Evolutionary conservation across 2,797 vertebrate species (phyloP), one percentile per base, ranked within the genome.

Genomic region (Cirrhinus molitorella): DNA sequence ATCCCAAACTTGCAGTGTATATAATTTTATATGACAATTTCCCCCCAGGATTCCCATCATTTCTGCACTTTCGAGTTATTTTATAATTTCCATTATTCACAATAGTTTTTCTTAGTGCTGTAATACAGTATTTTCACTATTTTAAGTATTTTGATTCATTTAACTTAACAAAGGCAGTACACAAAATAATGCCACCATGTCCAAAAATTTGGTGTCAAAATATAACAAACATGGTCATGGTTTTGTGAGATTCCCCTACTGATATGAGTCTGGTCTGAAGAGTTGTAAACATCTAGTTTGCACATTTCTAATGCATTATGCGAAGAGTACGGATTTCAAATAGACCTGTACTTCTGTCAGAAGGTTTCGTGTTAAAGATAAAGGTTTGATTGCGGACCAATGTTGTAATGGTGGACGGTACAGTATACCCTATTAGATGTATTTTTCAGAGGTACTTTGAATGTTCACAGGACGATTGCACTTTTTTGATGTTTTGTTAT

Each of bases 401-500:
- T 40, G 28, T 51, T 55, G 31, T 53, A 57, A 59, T n/a, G 67
- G 19, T n/a, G 34, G 28, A 61, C 16, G n/a, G 3, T 25, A 66
- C 40, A 17, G 12, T 28, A 81, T 43, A 51, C 28, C n/a, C 23
- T 70, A 23, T 28, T 37, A 31, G 21, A 68, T 31, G 6, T 34
- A n/a, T 68, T 31, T 28, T 73, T 67, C 34, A 65, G 67, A 43
- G 19, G 19, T 85, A n/a, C 63, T 84, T 66, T 78, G 68, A 87
- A 89, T 83, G 85, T 87, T 88, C 83, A 88, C 80, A 78, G 76
- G 86, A 88, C 84, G 72, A 74, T 87, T 89, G 89, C 88, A 90
- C 89, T 89, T 91, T 90, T 88, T 85, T 31, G 19, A 28, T 67
- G 34, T 74, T 74, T 71, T 43, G 9, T 73, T 79, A 63, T 87